Conservation (phyloP, 1,140 invertebrate genomes). For the Sminthurinus signatus region DNA sequence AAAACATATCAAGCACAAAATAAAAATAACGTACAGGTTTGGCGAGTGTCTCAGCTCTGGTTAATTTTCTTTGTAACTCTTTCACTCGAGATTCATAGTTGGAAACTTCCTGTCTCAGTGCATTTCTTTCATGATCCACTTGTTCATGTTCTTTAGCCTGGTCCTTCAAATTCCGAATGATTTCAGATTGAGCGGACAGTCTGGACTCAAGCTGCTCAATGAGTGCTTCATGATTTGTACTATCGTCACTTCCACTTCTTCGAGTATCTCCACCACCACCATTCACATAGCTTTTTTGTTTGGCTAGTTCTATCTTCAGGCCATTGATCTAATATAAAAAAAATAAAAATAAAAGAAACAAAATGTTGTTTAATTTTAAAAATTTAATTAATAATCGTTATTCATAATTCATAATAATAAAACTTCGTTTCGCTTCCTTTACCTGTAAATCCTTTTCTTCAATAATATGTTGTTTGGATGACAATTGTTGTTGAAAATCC, state of each 20-base stretch:
- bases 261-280: too few species aligned
- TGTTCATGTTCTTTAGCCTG: neutral
- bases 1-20: too few species aligned
- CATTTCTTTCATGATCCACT: neutral
- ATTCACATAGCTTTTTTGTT: too few species aligned
- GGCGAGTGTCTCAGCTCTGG: neutral
- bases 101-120: neutral
- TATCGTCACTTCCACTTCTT: too few species aligned
- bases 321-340: too few species aligned
- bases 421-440: neutral
- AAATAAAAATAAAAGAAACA: too few species aligned
- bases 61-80: conserved; percentile 9
- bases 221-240: neutral
- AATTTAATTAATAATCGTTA: too few species aligned
- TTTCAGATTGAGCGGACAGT: neutral
- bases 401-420: too few species aligned
- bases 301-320: too few species aligned
- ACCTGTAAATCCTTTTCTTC: conserved; percentile 1
- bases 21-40: conserved; percentile 10
- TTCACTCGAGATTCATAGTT: conserved; percentile 2
- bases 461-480: neutral
- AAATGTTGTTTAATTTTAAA: too few species aligned
- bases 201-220: neutral
- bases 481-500: neutral
- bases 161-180: neutral